Evolutionary conservation across 2,113 vertebrate species (phyloP).

Genomic region (Protobothrops flavoviridis): DNA sequence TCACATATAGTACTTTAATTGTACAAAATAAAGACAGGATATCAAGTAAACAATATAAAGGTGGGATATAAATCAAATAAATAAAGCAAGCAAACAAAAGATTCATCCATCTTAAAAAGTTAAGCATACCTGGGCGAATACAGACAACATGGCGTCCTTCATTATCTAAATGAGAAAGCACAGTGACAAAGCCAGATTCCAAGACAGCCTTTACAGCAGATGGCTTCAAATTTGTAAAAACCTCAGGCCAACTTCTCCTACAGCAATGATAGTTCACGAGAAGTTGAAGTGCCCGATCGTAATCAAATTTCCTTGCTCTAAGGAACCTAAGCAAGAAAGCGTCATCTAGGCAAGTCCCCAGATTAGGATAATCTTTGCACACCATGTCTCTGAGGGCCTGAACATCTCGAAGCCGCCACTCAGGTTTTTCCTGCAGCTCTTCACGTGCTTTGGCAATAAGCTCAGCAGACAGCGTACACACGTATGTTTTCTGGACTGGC

Average conservation of each 20-base stretch:
- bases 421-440: constrained; percentile 96
- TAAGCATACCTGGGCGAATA: constrained; percentile 84
- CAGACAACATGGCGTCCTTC: constrained; percentile 90
- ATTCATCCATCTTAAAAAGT: not conserved
- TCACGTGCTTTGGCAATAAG: constrained; percentile 92
- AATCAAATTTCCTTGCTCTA: constrained; percentile 96
- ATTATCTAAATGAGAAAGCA: constrained; percentile 85
- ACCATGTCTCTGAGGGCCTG: constrained; percentile 97
- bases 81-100: not conserved
- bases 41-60: not conserved
- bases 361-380: constrained; percentile 88
- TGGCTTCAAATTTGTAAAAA: constrained; percentile 88
- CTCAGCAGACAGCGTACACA: constrained; percentile 86
- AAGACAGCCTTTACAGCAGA: constrained; percentile 89
- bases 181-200: constrained; percentile 91
- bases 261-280: constrained; percentile 93
- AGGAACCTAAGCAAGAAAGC: constrained; percentile 93
- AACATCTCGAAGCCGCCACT: constrained; percentile 93
- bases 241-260: constrained; percentile 90
- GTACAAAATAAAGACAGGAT: not conserved
- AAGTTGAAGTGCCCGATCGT: constrained; percentile 91
- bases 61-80: not conserved
- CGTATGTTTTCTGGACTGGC: constrained; percentile 76
- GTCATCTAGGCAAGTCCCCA: constrained; percentile 89
- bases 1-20: not conserved